Percentiles rank a stretch among this genome's conserved stretches.
These are phyloP conservation scores for Gallinago jamesoni DNA, from an alignment of 2,113 vertebrate species.

Conservation along the genomic window DNA sequence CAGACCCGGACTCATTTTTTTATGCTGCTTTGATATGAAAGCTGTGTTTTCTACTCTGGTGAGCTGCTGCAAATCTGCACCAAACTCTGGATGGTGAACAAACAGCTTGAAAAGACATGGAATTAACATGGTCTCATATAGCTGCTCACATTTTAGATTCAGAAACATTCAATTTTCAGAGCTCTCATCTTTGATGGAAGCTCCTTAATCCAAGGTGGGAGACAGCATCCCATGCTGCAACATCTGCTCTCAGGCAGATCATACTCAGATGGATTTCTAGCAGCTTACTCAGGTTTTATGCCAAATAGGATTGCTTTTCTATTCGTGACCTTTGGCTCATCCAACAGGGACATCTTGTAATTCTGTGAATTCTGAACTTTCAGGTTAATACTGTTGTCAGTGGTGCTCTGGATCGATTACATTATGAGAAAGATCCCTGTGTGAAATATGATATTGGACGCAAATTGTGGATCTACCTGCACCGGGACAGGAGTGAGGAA, in stretches of 20 bases:
- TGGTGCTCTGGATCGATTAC: conserved; percentile 91
- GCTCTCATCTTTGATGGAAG: background rate
- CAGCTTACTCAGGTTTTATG: background rate
- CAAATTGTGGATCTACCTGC: conserved; percentile 98
- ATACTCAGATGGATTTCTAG: background rate
- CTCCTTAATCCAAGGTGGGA: background rate
- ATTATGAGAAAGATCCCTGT: conserved; percentile 98
- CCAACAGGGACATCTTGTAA: background rate
- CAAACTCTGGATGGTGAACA: background rate
- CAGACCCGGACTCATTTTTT: background rate
- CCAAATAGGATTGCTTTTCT: background rate
- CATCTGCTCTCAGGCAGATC: background rate
- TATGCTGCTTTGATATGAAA: background rate
- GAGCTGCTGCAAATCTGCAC: background rate
- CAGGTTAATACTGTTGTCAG: conserved; percentile 98
- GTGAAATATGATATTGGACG: conserved; percentile 97
- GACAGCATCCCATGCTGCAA: background rate
- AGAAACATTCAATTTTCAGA: background rate
- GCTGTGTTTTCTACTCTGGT: too few relatives aligned
- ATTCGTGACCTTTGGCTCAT: background rate
- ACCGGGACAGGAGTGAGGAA: conserved; percentile 91
- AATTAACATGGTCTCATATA: background rate
- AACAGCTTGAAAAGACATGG: background rate
- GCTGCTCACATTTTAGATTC: background rate
- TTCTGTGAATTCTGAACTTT: background rate